Conservation (phyloP, 2,113 vertebrate genomes). For the Pristiophorus japonicus region DNA sequence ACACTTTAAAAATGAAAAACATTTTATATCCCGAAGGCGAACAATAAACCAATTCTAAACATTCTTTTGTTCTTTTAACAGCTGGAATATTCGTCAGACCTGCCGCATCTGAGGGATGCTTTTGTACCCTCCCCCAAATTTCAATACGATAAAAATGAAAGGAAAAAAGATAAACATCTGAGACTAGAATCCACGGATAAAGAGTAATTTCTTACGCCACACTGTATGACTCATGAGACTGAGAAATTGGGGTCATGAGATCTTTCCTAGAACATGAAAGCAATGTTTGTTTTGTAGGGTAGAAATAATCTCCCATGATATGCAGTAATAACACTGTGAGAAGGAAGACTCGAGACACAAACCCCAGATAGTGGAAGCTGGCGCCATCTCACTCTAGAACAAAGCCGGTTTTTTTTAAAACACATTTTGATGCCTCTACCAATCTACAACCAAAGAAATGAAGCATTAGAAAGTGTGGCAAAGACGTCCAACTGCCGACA, state of each 20-base stretch:
- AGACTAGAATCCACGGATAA: neutral
- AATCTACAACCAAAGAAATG: neutral
- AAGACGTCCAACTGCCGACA: neutral
- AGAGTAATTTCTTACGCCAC: neutral
- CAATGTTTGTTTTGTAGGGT: neutral
- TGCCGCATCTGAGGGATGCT: neutral
- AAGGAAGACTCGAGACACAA: neutral
- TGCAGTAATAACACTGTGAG: neutral
- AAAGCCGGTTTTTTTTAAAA: neutral
- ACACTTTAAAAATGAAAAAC: neutral
- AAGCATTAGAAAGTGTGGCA: neutral
- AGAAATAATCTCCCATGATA: neutral
- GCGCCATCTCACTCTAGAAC: neutral
- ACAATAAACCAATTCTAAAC: neutral
- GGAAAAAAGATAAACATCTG: neutral
- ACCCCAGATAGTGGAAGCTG: neutral
- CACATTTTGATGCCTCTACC: neutral
- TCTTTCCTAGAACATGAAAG: neutral
- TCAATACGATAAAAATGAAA: neutral
- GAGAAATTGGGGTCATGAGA: neutral
- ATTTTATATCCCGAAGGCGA: neutral
- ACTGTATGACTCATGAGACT: neutral
- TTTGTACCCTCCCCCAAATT: neutral
- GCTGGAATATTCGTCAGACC: neutral
- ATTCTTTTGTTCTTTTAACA: neutral